Evolutionary conservation across 2,888 invertebrate genomes (phyloP), one percentile per base, ranked within the genome.

Genomic region (Oligia fasciuncula): DNA sequence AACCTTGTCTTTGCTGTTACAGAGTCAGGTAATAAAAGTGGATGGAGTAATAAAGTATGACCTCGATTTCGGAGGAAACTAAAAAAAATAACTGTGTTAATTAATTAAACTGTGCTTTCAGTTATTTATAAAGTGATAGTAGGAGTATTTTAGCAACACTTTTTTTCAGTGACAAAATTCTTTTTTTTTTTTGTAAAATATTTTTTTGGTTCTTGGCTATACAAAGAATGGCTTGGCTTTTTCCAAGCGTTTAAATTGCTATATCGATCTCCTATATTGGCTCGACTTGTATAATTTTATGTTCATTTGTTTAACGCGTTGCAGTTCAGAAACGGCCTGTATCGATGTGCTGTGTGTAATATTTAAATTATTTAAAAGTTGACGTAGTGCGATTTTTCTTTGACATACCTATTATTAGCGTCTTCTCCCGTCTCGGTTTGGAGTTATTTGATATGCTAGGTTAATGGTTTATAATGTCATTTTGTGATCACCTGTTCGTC

Each of bases 381-480:
- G 6, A 4, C 6, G 29, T 19, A 9, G 3, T 29, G 23, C 2
- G 1, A 76, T 62, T 35, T 77, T 67, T 17, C 43, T 57, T n/a
- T 80, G 51, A 17, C 66, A 76, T 67, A 29, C 29, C 29, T 29
- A 40, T n/a, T 63, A 65, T 66, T 49, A 74, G 51, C 17, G 49
- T 57, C 65, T 65, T 72, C 66, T 79, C 70, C 17, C 49, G 57
- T 80, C 62, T 76, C 76, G 40, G 17, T 67, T 43, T n/a, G 8
- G 29, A 5, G 23, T 77, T 8, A 2, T 81, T 67, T 70, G 77
- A 71, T 68, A 57, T 62, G 66, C 29, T 76, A 9, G 35, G 43
- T 23, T 40, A 40, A 54, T 40, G 4, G 14, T 51, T 14, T 63
- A 40, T 71, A 54, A 54, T 62, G 40, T n/a, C 35, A 54, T 49